These are phyloP conservation scores for Andrena bicolor DNA, from an alignment of 2,888 invertebrate genomes.

Conservation along the genomic window DNA sequence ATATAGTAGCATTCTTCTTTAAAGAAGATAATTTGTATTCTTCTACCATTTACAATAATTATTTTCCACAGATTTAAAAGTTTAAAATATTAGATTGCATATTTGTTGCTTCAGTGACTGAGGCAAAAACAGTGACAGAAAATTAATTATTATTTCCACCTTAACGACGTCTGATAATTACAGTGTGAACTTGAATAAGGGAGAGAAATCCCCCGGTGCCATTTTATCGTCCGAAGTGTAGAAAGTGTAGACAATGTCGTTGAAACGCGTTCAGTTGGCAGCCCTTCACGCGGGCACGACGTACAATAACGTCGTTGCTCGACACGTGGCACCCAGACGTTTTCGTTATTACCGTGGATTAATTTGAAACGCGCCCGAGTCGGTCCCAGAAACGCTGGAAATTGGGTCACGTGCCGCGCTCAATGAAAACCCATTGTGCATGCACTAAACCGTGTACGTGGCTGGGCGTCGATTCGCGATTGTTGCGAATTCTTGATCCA, in stretches of 20 bases:
- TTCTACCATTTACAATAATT: too few species aligned
- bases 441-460: constrained; percentile 57
- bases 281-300: constrained; percentile 13
- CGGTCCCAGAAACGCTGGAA: constrained; percentile 56
- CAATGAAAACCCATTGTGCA: constrained; percentile 69
- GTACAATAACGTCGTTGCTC: constrained; percentile 2
- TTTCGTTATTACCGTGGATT: constrained; percentile 70
- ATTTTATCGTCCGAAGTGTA: neutral
- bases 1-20: too few species aligned
- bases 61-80: too few species aligned
- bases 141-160: too few species aligned
- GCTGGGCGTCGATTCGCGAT: constrained; percentile 60
- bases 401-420: constrained; percentile 72
- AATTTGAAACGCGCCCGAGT: constrained; percentile 74
- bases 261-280: constrained; percentile 68
- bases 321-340: constrained; percentile 21
- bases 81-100: too few species aligned
- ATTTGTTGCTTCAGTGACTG: too few species aligned
- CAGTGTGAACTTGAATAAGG: too few species aligned
- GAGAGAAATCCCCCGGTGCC: too few species aligned
- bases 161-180: too few species aligned
- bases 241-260: neutral
- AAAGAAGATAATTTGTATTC: too few species aligned
- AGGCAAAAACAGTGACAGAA: too few species aligned
- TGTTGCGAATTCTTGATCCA: constrained; percentile 72